phyloP scores from a whole-genome alignment of 2,888 invertebrate species.

The Melanophora roralis region DNA sequence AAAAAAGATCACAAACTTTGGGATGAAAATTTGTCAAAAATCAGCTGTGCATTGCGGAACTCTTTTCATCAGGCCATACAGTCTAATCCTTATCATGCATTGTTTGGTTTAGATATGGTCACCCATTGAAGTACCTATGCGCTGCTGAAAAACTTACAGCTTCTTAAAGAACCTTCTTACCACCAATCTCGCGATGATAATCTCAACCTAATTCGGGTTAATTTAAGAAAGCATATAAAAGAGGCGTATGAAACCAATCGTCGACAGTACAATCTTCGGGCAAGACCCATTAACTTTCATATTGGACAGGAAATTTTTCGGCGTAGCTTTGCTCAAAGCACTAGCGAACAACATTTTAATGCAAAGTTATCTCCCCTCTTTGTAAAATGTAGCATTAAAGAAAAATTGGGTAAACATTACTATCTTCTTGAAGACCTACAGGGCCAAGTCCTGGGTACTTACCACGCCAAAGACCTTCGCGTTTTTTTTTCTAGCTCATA shows the following conservation, averaged over 20 bases:
- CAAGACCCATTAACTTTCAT: slow-evolving; percentile 3
- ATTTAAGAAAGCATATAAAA: slow-evolving; percentile 7
- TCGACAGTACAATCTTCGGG: slow-evolving; percentile 34
- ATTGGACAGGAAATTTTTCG: too few relatives aligned
- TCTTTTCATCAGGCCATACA: slow-evolving; percentile 33
- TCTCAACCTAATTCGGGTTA: background rate
- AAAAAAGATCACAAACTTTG: slow-evolving; percentile 47
- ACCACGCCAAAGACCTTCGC: slow-evolving; percentile 7
- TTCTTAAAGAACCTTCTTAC: slow-evolving; percentile 13
- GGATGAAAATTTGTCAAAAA: slow-evolving; percentile 44
- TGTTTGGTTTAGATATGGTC: slow-evolving; percentile 43
- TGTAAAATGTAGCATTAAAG: background rate
- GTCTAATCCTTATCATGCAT: slow-evolving; percentile 38
- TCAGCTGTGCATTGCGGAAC: slow-evolving; percentile 43
- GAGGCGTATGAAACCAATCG: slow-evolving; percentile 17
- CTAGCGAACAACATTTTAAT: background rate
- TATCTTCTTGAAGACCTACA: background rate
- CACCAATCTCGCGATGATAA: background rate
- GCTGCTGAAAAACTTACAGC: slow-evolving; percentile 18
- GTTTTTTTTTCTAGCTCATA: too few relatives aligned
- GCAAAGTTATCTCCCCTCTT: background rate
- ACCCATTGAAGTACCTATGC: slow-evolving; percentile 15
- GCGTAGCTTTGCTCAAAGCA: slow-evolving; percentile 28
- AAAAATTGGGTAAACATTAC: background rate
- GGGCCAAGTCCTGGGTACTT: background rate